Evolutionary conservation across 2,797 vertebrate genomes (phyloP).

Genomic region (Muscicapa comitata): DNA sequence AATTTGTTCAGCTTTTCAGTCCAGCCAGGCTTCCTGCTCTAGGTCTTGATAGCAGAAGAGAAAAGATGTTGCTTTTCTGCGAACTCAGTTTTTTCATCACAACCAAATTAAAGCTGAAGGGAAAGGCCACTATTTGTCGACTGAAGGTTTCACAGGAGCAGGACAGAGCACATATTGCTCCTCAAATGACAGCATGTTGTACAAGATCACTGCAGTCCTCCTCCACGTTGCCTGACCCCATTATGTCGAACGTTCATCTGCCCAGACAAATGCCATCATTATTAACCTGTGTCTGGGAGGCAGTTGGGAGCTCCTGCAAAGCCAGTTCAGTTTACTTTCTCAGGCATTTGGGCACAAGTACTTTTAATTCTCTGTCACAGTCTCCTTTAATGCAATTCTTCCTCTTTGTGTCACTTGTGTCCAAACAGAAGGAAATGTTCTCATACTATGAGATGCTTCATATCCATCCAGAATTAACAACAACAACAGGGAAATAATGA

Average conservation of each 20-base stretch:
- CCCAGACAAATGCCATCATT: neutral
- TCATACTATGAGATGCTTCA: neutral
- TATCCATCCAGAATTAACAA: neutral
- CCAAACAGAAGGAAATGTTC: neutral
- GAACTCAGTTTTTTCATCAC: neutral
- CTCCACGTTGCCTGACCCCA: neutral
- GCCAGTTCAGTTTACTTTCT: neutral
- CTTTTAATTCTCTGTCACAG: neutral
- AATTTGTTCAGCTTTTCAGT: neutral
- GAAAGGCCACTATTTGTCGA: neutral
- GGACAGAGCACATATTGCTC: neutral
- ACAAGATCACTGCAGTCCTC: neutral
- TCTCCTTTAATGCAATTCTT: neutral
- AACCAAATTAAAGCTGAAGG: neutral
- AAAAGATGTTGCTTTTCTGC: neutral
- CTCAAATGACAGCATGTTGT: neutral
- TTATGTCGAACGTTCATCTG: neutral
- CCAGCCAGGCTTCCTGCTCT: neutral
- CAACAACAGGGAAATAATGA: neutral
- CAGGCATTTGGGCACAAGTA: neutral
- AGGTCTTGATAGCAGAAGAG: neutral
- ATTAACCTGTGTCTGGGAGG: constrained; percentile 13
- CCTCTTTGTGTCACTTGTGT: neutral
- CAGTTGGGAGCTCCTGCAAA: neutral
- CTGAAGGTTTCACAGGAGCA: neutral